Evolutionary conservation across 2,797 vertebrate genomes (phyloP), one percentile per base, ranked within the genome.

Genomic region (Prunella strophiata): DNA sequence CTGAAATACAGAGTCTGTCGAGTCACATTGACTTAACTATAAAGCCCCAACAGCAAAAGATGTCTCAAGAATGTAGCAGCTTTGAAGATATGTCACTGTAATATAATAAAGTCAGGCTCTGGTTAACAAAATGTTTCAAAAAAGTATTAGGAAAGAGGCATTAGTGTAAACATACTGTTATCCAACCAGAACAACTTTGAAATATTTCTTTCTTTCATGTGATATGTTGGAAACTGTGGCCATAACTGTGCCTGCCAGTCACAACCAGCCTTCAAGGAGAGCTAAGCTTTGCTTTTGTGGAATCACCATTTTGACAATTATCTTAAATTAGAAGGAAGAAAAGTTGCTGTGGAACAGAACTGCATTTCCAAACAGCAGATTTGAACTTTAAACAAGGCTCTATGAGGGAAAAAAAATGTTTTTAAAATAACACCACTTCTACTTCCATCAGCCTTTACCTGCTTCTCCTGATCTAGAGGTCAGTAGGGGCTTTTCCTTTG

Each of bases 381-480:
- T 79, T 66, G 16, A 67, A 65, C 21, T 76, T 73, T 16, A 32
- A 77, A 52, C 5, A 9, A 77, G 77, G 15, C 22, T 16, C 8
- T 38, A 16, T 4, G 7, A n/a, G 14, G 9, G 1, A 1, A 47
- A 38, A 48, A 17, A 10, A 4, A 1, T 0, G 0, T 26, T 61
- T 79, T 58, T 26, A 43, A 78, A 83, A 72, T 65, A 74, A 50
- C 51, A 32, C 1, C 6, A 43, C 9, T 72, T 83, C 16, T 20
- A 42, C 6, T 54, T 62, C 34, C 40, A 84, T 45, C 25, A 83
- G 50, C 38, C 30, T 38, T 52, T 47, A 62, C 27, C 10, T 47
- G 15, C 34, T 73, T 21, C 43, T 75, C 47, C 59, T 23, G 8
- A 27, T 57, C 75, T 0, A 10, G 3, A 80, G 4, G 26, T 30